Evolutionary conservation across 2,797 vertebrate genomes (phyloP), one percentile per base, ranked within the genome.

Genomic region (Tapera naevia): DNA sequence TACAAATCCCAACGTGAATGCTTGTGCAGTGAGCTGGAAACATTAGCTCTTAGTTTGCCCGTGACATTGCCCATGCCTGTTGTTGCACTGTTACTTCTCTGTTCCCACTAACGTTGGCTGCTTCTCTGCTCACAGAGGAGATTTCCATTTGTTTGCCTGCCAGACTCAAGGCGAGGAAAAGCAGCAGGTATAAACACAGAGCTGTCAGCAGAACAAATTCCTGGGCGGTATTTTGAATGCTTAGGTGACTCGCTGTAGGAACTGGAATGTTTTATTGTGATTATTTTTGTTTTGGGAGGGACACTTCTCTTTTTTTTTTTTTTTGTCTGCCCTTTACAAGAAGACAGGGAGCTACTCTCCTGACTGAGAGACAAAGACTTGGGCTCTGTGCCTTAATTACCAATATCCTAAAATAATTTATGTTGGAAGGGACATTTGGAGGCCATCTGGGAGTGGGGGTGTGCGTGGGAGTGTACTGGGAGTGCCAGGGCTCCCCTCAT

Each of bases 381-480:
- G 33, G 22, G 10, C 39, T 88, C 22, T 39, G 6, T 67, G 80
- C 25, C 70, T 89, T 61, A 51, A 23, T 80, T 76, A 43, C 25
- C 41, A 28, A 46, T 43, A 81, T 41, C 54, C 54, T 72, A 43
- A 73, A 66, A 28, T 82, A 66, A 66, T 56, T 66, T 19, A 0
- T 51, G 60, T 73, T 60, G 60, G 67, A 85, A 80, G 60, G 72
- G 84, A 53, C 18, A 2, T 60, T 80, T 48, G 81, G 78, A 73
- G 56, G 81, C 84, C 89, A 89, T 96, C 74, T 96, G 91, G 80
- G 74, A 85, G 84, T 73, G 83, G 78, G 86, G 83, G 48, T 41
- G 37, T 74, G 88, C 0, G 25, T 92, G 80, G 92, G 83, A 84
- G 41, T 4, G 32, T 13, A 0, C 2, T 24, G 60, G 1, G 5